These are phyloP conservation scores for Hypotaenidia philippensis DNA, from an alignment of 2,797 vertebrate genomes.

Conservation along the genomic window DNA sequence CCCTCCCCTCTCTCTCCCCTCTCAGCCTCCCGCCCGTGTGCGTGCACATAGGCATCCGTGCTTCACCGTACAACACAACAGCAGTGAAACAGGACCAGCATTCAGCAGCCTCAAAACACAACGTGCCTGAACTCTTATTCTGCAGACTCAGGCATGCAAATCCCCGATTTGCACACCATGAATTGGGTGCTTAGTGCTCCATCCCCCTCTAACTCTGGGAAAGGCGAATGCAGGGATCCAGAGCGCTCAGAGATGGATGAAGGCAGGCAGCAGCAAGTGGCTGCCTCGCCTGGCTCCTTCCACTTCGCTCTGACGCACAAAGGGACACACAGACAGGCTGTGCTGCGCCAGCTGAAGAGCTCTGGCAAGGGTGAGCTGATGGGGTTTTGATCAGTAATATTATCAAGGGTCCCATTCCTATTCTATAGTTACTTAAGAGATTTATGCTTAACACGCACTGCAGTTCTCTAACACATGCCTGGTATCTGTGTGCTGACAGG, in stretches of 20 bases:
- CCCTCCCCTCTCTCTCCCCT: background rate
- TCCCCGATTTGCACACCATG: background rate
- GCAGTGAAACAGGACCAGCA: background rate
- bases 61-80: fast-evolving
- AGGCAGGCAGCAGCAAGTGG: fast-evolving
- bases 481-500: background rate
- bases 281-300: background rate
- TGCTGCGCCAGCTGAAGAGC: background rate
- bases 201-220: background rate
- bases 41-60: fast-evolving
- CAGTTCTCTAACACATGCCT: background rate
- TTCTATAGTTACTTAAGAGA: background rate
- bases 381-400: background rate
- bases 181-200: background rate
- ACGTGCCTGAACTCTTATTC: background rate
- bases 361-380: background rate
- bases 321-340: background rate
- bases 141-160: background rate
- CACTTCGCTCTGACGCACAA: fast-evolving
- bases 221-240: background rate
- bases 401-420: background rate
- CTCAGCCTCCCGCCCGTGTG: background rate
- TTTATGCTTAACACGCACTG: background rate
- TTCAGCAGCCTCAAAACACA: fast-evolving
- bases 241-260: fast-evolving